These are phyloP conservation scores for Megamerina dolium DNA, from an alignment of 2,888 invertebrate species.

Conservation along the genomic window DNA sequence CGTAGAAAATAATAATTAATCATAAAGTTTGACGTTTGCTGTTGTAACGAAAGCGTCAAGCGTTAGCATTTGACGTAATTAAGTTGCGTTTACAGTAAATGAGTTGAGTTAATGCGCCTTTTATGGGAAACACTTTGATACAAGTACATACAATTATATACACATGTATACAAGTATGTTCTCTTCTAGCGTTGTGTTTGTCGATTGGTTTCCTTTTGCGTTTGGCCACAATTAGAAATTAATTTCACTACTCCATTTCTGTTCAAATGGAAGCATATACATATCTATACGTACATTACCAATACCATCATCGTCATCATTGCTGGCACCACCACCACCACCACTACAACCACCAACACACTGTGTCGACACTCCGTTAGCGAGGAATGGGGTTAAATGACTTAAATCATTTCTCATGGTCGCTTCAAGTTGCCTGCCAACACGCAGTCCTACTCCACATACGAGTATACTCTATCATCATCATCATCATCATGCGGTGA, in stretches of 20 bases:
- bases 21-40: too few relatives aligned
- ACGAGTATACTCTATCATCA: too few relatives aligned
- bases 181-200: too few relatives aligned
- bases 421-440: conserved; percentile 16
- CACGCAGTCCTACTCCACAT: conserved; percentile 6
- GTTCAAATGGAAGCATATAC: too few relatives aligned
- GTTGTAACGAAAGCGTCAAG: conserved; percentile 23
- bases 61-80: conserved; percentile 26
- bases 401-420: conserved; percentile 40
- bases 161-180: too few relatives aligned
- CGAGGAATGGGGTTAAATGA: conserved; percentile 39
- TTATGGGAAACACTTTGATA: conserved; percentile 7
- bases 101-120: conserved; percentile 15
- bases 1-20: too few relatives aligned
- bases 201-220: background rate
- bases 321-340: conserved; percentile 18
- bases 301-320: background rate
- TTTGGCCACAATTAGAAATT: conserved; percentile 34
- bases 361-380: too few relatives aligned
- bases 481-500: too few relatives aligned
- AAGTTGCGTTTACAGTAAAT: conserved; percentile 24
- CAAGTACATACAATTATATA: too few relatives aligned
- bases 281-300: background rate
- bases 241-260: conserved; percentile 30
- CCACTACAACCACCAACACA: background rate